Base-by-base conservation (phyloP, 2,888 invertebrate genomes). In the Anaspis maculata region DNA sequence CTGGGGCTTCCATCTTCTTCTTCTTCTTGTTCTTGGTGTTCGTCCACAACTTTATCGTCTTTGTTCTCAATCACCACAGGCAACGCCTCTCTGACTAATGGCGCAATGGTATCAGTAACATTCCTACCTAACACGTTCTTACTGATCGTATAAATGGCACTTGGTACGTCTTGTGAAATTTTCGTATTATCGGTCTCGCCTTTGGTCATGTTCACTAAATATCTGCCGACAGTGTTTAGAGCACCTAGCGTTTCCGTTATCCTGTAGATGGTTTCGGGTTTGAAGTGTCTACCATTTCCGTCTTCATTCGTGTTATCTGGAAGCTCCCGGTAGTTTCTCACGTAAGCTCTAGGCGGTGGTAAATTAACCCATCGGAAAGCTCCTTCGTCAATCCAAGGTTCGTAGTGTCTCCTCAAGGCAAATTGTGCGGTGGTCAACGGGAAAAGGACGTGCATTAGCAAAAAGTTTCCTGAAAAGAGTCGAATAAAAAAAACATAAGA, bases 171-270 rank as follows among this genome's bases (percentile, higher is more conserved):
- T 42, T 74, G 70, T 2, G 71, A 64, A 29, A 58, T 41, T 34
- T 53, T 51, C 15, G 48, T 44, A 31, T 71, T 48, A 31, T 56
- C 59, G 33, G 64, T 43, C 15, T 46, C 68, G 11, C 62, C 61
- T 5, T 78, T 64, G 0, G 81, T 87, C 73, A 86, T 84, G 52
- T 87, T 87, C 1, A 90, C 85, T 44, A 90, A 71, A 57, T 85
- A 86, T 56, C 82, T 78, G 1, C 89, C 89, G 0, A 90, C 83
- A 2, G 88, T 87, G 47, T 89, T 89, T 10, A 90, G 71, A 3
- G 89, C 89, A 16, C 88, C 88, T 3, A 77, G 58, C 1, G 77
- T 77, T 58, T 77, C 77, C 1, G 74, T 71, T 40, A 75, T 72
- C 30, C 67, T 70, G 30, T 64, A 55, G 34, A 75, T 52, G 1